Evolutionary conservation across 2,797 vertebrate species (phyloP), one percentile per base, ranked within the genome.

Genomic region (Botia kubotai): DNA sequence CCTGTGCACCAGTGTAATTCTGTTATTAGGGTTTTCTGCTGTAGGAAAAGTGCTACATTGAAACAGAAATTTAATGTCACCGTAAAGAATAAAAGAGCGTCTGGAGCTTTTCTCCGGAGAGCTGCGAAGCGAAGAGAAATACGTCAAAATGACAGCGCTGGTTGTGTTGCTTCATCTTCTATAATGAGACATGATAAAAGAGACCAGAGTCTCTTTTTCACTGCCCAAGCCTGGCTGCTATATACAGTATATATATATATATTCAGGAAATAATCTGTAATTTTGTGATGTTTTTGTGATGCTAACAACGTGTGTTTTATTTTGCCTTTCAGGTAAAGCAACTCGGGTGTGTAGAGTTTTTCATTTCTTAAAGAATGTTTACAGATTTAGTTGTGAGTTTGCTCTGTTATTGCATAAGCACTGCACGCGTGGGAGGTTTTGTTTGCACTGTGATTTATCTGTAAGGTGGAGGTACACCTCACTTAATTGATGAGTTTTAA

Each of bases 401-500:
- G 21, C 7, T 36, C 11, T 48, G 67, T 46, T 48, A 60, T 68
- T 60, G 16, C 23, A 50, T 58, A 60, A 60, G 46, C 0, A n/a
- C 11, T 46, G 43, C 43, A 46, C 10, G 8, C 46, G 23, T 33
- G 6, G 48, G 6, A 39, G 48, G 72, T 67, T 58, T 46, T 43
- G 55, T 52, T 71, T 68, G 26, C 19, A 17, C 13, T 48, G 10
- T 70, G 39, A 55, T 66, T 65, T 72, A 46, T 65, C 46, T 65
- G 21, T 46, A 26, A 29, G 33, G 52, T 48, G 13, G 66, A 60
- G 6, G 26, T n/a, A 43, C 16, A 58, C 26, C n/a, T 36, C 33
- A 33, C 14, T 43, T 73, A 82, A 85, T 73, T n/a, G 84, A 82
- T 72, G 72, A 71, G 43, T 39, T 82, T 89, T 90, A 87, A 89